Evolutionary conservation across 2,797 vertebrate species (phyloP), one percentile per base, ranked within the genome.

Genomic region (Cirrhinus molitorella): DNA sequence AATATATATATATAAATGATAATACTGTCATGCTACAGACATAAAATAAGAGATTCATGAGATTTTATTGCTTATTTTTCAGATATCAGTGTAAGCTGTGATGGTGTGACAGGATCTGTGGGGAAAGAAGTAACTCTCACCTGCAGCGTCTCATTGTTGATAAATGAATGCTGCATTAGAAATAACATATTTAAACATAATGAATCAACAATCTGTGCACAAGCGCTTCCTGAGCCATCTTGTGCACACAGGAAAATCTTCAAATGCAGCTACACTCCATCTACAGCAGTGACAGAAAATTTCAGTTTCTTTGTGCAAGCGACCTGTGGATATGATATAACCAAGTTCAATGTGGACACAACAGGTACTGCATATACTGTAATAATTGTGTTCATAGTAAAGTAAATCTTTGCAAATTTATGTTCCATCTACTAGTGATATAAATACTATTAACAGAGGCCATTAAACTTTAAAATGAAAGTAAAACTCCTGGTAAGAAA

Each of bases 261-360:
- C 40, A 47, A 16, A 21, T 72, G 45, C 70, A 19, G 1, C 1
- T 34, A 67, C 25, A n/a, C 0, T 47, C 3, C 43, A 49, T 0
- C 14, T 8, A 79, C 63, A 34, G 12, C 2, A 23, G 1, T 6
- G 40, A 31, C 10, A 1, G 5, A 1, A 45, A 0, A 0, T 31
- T 31, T 66, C 40, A 37, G 0, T 12, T 79, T 79, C 45, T 53
- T 47, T 9, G 8, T 53, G 3, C 63, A 40, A 3, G 4, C n/a
- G 11, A 2, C 1, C 0, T 23, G 3, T 34, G 25, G 19, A n/a
- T 0, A 0, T 0, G 1, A 0, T 9, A 10, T 0, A 1, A 5
- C 5, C 3, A 0, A 0, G 1, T 40, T 40, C 2, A 25, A 0
- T 67, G 45, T 53, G 31, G 2, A 5, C 2, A 13, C 17, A 68